Evolutionary conservation across 2,888 invertebrate genomes (phyloP).

Genomic region (Cheilosia impressa): DNA sequence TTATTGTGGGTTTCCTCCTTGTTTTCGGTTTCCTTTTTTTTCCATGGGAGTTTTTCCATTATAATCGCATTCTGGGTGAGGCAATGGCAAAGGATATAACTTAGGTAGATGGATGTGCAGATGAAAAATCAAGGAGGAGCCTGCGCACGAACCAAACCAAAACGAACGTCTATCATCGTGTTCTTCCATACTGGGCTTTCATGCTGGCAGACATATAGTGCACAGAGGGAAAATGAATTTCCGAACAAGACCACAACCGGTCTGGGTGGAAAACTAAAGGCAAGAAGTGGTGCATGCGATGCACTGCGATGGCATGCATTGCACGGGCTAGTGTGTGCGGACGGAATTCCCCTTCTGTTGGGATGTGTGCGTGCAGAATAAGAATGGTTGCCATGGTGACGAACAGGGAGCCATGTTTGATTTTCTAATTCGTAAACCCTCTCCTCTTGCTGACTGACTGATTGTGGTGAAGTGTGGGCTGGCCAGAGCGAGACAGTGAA

Average conservation of each 20-base stretch:
- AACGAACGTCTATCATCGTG: conserved; percentile 39
- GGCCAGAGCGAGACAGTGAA: conserved; percentile 57
- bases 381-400: conserved; percentile 75
- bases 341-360: conserved; percentile 41
- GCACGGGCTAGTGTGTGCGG: conserved; percentile 1
- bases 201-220: conserved; percentile 29
- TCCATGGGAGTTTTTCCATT: conserved; percentile 52
- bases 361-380: conserved; percentile 54
- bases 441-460: conserved; percentile 54
- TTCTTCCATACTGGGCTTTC: conserved; percentile 28
- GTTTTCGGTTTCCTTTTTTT: neutral
- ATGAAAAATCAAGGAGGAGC: conserved; percentile 61
- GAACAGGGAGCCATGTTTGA: conserved; percentile 75
- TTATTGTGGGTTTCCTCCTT: conserved; percentile 18
- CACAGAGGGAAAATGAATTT: conserved; percentile 32
- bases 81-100: conserved; percentile 26
- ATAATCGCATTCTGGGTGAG: conserved; percentile 48
- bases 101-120: conserved; percentile 59
- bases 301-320: conserved; percentile 57
- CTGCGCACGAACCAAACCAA: conserved; percentile 61
- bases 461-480: neutral
- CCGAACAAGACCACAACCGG: conserved; percentile 68
- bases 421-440: conserved; percentile 65
- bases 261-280: conserved; percentile 3
- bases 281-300: conserved; percentile 55